Percentiles rank a stretch among this genome's conserved stretches.
Conservation (phyloP, 2,113 vertebrate genomes). For the Cyrtonyx montezumae region DNA sequence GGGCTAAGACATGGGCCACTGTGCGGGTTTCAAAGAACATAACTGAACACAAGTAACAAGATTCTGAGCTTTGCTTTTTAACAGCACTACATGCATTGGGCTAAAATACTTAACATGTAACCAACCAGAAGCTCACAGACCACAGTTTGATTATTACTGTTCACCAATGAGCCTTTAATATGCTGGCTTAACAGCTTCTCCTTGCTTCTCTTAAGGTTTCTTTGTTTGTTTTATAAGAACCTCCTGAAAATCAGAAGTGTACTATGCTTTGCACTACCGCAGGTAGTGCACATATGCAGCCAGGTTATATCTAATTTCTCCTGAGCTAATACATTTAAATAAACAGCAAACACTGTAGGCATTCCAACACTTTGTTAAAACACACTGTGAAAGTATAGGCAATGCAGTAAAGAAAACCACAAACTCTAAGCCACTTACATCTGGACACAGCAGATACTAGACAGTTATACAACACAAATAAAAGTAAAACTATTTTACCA, state of each 20-base stretch:
- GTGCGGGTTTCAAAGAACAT: neutral
- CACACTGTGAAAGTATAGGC: neutral
- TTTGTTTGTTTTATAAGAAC: neutral
- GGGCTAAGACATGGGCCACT: neutral
- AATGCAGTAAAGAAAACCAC: neutral
- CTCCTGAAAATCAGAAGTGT: neutral
- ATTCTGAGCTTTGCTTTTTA: neutral
- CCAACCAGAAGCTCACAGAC: neutral
- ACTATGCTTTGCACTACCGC: neutral
- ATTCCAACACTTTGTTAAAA: neutral
- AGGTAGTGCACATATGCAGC: neutral
- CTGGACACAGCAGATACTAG: neutral
- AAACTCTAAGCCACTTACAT: neutral
- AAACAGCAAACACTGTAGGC: neutral
- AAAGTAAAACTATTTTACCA: slow-evolving; percentile 80
- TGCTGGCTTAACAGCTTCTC: neutral
- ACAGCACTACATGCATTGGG: neutral
- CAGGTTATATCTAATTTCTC: neutral
- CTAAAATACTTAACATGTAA: neutral
- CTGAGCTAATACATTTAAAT: neutral
- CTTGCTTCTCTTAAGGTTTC: neutral
- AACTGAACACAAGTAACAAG: neutral
- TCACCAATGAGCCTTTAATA: neutral
- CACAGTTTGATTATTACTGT: neutral
- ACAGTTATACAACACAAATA: neutral